Evolutionary conservation across 2,888 invertebrate species (phyloP).

Genomic region (Drosophila mimetica): DNA sequence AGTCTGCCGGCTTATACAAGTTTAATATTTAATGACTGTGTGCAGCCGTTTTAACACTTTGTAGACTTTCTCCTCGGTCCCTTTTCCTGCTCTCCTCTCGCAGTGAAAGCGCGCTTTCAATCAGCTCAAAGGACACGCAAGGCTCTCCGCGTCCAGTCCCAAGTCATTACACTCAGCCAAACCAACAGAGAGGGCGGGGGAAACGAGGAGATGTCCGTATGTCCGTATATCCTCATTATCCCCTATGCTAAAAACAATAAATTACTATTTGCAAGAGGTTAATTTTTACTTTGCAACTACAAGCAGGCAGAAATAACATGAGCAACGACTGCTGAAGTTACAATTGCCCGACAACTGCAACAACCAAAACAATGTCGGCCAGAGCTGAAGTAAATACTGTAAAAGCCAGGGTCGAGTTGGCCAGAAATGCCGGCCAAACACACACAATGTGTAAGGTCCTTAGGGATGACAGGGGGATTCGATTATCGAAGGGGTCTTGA

Average conservation of each 20-base stretch:
- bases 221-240: conserved; percentile 71
- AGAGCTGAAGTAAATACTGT: conserved; percentile 54
- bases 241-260: conserved; percentile 76
- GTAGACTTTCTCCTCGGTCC: conserved; percentile 37
- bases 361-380: conserved; percentile 33
- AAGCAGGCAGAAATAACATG: conserved; percentile 62
- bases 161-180: conserved; percentile 52
- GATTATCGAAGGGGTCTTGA: neutral
- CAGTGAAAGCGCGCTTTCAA: conserved; percentile 54
- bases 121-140: conserved; percentile 72
- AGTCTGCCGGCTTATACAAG: conserved; percentile 46
- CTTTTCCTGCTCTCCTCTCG: neutral
- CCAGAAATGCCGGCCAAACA: conserved; percentile 38
- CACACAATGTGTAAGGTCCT: conserved; percentile 36
- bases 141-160: conserved; percentile 38
- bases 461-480: conserved; percentile 52
- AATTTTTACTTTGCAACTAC: conserved; percentile 67
- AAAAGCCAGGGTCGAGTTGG: conserved; percentile 26
- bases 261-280: conserved; percentile 80
- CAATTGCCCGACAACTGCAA: conserved; percentile 59
- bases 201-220: conserved; percentile 21
- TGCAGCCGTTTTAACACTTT: conserved; percentile 77
- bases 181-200: conserved; percentile 48
- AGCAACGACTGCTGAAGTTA: conserved; percentile 57
- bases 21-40: conserved; percentile 75